phyloP scores from a whole-genome alignment of 2,113 vertebrate species.

The Pelvicachromis taeniatus region DNA sequence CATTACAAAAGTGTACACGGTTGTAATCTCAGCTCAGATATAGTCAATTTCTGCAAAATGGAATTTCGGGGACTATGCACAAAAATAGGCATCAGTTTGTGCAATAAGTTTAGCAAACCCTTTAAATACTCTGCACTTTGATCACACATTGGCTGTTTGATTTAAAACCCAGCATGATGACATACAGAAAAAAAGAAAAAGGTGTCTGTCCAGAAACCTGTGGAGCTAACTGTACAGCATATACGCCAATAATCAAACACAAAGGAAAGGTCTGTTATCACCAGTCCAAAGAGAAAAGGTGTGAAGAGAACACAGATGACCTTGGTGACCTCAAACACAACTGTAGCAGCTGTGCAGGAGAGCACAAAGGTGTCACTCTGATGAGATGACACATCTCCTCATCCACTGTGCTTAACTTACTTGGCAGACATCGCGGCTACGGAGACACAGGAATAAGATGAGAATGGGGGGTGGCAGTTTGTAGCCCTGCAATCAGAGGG shows the following conservation, averaged over 20 bases:
- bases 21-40: not conserved
- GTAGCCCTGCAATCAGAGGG: not conserved
- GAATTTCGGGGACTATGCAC: not conserved
- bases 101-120: not conserved
- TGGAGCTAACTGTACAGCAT: not conserved
- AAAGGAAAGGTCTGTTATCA: not conserved
- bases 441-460: constrained; percentile 12
- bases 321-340: not conserved
- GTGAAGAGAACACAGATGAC: not conserved
- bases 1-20: not conserved
- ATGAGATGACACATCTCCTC: constrained; percentile 38
- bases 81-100: not conserved
- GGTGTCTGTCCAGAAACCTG: not conserved
- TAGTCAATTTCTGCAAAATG: not conserved
- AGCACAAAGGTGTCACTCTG: constrained; percentile 15
- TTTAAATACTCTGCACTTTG: not conserved
- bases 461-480: not conserved
- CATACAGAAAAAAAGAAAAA: fast-evolving
- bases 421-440: constrained; percentile 18
- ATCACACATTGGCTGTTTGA: not conserved
- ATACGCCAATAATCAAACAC: not conserved
- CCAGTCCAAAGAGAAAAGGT: not conserved
- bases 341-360: not conserved
- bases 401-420: constrained; percentile 25
- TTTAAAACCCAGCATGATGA: not conserved